These are phyloP conservation scores for Thysanoteuthis rhombus DNA, from an alignment of 2,888 invertebrate genomes.

Conservation along the genomic window DNA sequence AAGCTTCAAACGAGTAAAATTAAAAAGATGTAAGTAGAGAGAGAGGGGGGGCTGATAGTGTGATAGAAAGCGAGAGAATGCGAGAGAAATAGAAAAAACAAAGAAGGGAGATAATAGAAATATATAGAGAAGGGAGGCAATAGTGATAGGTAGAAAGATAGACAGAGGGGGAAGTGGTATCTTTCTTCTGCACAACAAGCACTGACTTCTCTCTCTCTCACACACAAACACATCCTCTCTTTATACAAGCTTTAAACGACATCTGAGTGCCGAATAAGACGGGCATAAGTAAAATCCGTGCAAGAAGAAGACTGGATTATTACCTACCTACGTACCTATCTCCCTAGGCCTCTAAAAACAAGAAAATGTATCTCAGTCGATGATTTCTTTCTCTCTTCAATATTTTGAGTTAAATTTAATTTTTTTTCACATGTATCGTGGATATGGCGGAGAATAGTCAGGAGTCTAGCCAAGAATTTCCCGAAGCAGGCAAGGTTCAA, in stretches of 20 bases:
- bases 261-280: not conserved
- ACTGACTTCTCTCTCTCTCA: not conserved
- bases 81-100: not conserved
- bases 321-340: not conserved
- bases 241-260: not conserved
- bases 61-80: too few relatives aligned
- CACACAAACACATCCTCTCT: too few relatives aligned
- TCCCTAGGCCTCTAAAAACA: not conserved
- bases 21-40: too few relatives aligned
- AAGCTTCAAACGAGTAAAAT: too few relatives aligned
- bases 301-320: not conserved
- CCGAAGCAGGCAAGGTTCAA: not conserved
- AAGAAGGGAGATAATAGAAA: not conserved
- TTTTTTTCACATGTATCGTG: not conserved
- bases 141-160: not conserved
- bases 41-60: too few relatives aligned
- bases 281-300: not conserved
- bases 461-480: not conserved
- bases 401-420: not conserved
- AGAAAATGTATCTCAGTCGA: not conserved
- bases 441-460: not conserved
- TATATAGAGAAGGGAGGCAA: not conserved
- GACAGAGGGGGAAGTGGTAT: not conserved
- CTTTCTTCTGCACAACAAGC: too few relatives aligned
- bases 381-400: not conserved